Evolutionary conservation across 2,888 invertebrate species (phyloP).

Genomic region (Acleris laterana): DNA sequence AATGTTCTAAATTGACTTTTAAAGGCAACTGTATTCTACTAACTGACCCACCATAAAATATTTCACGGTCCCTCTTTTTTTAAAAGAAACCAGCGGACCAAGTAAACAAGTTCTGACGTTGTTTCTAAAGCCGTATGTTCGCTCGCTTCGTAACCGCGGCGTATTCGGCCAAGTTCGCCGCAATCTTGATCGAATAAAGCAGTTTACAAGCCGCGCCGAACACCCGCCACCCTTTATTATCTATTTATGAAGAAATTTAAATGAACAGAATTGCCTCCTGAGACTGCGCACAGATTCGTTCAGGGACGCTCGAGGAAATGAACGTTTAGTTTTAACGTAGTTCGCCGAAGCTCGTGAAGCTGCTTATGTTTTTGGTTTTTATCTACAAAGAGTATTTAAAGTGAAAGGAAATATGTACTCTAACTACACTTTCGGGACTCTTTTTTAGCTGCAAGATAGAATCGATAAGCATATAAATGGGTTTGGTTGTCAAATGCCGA

Average conservation of each 20-base stretch:
- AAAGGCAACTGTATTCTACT: background rate
- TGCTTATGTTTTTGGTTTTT: background rate
- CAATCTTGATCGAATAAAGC: constrained; percentile 77
- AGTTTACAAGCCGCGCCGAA: constrained; percentile 68
- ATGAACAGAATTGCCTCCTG: constrained; percentile 50
- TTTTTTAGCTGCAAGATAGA: no score
- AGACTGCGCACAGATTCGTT: constrained; percentile 37
- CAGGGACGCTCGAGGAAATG: constrained; percentile 33
- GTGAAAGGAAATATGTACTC: no score
- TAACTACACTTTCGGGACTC: no score
- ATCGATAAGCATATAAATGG: no score
- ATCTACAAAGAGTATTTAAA: background rate
- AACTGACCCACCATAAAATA: no score
- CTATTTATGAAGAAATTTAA: constrained; percentile 76
- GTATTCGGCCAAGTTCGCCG: constrained; percentile 44
- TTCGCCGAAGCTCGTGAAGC: constrained; percentile 5
- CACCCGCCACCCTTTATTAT: constrained; percentile 65
- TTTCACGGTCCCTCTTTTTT: no score
- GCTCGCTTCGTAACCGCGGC: constrained; percentile 4
- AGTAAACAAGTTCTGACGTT: background rate
- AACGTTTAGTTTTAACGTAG: constrained; percentile 33
- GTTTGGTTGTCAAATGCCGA: no score
- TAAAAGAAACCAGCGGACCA: background rate
- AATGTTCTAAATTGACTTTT: no score
- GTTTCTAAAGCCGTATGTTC: background rate